These are phyloP conservation scores for Lamellibrachia columna DNA, from an alignment of 2,888 invertebrate species.

Conservation along the genomic window DNA sequence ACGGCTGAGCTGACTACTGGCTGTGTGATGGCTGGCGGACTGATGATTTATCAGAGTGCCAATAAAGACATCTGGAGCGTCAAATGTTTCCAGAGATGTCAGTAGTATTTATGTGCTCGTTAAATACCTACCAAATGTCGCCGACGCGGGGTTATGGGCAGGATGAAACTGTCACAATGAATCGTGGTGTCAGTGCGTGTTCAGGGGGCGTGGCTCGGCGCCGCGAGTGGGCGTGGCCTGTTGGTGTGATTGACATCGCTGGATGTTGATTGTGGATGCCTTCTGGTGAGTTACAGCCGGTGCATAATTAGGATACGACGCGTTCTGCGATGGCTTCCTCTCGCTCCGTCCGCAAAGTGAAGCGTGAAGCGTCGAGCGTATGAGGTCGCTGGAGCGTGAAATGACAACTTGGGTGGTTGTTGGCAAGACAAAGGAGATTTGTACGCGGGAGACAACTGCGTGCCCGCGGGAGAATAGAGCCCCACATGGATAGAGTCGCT, in stretches of 20 bases:
- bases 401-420: conserved; percentile 16
- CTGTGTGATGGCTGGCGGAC: neutral
- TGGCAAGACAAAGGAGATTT: neutral
- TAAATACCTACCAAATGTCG: neutral
- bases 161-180: neutral
- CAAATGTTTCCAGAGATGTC: conserved; percentile 16
- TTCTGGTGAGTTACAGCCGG: neutral
- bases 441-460: neutral
- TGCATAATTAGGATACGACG: conserved; percentile 10
- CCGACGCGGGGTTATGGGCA: neutral
- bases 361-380: conserved; percentile 1
- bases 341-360: neutral
- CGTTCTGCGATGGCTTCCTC: conserved; percentile 3
- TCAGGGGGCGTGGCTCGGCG: neutral
- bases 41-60: neutral
- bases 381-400: conserved; percentile 12
- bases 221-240: neutral
- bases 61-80: conserved; percentile 10
- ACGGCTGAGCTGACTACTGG: neutral
- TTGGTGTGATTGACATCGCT: neutral
- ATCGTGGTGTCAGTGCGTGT: neutral
- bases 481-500: neutral
- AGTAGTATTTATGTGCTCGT: neutral
- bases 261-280: neutral
- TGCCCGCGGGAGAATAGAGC: neutral